Conservation (phyloP, 2,113 vertebrate species). For the Sylvicapra grimmia region DNA sequence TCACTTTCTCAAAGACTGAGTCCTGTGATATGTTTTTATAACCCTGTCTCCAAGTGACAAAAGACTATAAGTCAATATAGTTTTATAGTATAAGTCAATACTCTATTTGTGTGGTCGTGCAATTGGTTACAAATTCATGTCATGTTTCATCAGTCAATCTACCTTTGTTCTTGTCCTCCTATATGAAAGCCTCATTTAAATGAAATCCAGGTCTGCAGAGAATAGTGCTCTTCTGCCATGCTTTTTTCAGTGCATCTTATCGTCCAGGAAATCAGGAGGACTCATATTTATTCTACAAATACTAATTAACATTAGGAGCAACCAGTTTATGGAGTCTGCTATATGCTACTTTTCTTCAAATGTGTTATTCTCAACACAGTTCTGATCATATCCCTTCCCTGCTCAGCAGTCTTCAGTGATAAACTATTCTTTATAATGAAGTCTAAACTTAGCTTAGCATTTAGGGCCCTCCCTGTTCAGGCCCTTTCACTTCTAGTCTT, state of each 20-base stretch:
- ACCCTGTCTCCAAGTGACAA: neutral
- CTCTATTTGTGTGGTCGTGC: neutral
- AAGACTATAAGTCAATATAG: neutral
- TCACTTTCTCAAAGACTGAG: conserved; percentile 9
- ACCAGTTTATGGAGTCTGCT: neutral
- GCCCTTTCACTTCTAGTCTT: neutral
- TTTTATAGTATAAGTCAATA: neutral
- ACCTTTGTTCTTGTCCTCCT: neutral
- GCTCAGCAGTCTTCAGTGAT: neutral
- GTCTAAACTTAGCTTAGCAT: neutral
- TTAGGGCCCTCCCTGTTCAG: neutral
- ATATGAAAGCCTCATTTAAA: neutral
- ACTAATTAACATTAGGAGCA: neutral
- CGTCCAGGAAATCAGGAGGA: neutral
- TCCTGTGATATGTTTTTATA: neutral
- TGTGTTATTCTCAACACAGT: neutral
- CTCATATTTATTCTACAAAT: neutral
- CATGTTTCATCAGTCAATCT: neutral
- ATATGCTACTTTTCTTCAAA: neutral
- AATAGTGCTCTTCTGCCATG: neutral
- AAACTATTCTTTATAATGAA: neutral
- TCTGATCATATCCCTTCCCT: neutral
- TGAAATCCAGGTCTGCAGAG: neutral
- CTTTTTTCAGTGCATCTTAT: neutral
- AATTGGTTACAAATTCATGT: conserved; percentile 2